These are phyloP conservation scores for Ascidia mentula DNA, from an alignment of 23 tunicate species.

Conservation along the genomic window DNA sequence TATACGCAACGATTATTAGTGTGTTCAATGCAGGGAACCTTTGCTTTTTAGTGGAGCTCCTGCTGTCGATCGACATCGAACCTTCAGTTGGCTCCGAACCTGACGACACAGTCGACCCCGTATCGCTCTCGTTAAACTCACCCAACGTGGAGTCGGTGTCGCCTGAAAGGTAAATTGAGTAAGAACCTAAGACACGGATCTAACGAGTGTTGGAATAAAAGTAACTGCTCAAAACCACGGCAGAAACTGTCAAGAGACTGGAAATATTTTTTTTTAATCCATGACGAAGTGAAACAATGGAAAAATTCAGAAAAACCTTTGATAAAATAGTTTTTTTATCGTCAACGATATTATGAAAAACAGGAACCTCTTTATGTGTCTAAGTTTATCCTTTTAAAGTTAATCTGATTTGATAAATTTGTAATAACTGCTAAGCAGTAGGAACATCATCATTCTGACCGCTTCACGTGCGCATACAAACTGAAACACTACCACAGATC, in stretches of 20 bases:
- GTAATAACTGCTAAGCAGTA: not conserved
- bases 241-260: too few species aligned
- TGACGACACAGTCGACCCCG: constrained; percentile 12
- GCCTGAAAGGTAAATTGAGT: not conserved
- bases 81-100: constrained; percentile 22
- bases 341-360: not conserved
- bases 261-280: too few species aligned
- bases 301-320: too few species aligned
- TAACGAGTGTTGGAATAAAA: too few species aligned
- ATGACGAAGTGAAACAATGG: too few species aligned
- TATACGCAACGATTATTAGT: not conserved
- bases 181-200: too few species aligned
- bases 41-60: not conserved
- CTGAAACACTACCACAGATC: too few species aligned
- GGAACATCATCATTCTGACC: too few species aligned
- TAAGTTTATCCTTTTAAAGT: not conserved
- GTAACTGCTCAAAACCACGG: too few species aligned
- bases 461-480: too few species aligned
- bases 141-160: constrained; percentile 25
- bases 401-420: too few species aligned
- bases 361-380: not conserved
- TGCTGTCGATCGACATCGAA: constrained; percentile 21
- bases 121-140: constrained; percentile 9
- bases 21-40: not conserved
- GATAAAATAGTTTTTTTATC: too few species aligned